Conservation (phyloP, 2,797 vertebrate genomes). For the Pseudopleuronectes americanus region DNA sequence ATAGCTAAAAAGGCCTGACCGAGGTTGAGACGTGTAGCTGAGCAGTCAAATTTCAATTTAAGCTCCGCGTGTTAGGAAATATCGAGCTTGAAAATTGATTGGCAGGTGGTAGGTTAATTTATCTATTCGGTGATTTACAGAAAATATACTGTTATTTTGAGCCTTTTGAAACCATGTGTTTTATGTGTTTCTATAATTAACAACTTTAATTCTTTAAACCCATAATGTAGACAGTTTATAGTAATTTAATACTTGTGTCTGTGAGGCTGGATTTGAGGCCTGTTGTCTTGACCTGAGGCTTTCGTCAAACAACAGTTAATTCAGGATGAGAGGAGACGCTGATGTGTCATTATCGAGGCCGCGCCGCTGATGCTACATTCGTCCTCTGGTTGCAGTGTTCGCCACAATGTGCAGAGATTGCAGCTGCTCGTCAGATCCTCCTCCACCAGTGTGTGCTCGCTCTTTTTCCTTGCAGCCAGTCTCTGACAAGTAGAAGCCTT, state of each 20-base stretch:
- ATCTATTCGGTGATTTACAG: background rate
- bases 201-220: background rate
- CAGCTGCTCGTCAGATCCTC: constrained; percentile 20
- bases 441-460: constrained; percentile 8
- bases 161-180: background rate
- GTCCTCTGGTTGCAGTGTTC: background rate
- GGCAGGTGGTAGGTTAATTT: constrained; percentile 18
- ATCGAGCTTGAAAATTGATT: constrained; percentile 10
- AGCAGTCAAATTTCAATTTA: constrained; percentile 26
- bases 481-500: constrained; percentile 15
- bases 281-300: background rate
- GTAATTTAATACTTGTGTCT: background rate
- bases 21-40: constrained; percentile 31
- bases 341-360: constrained; percentile 22
- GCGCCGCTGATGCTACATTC: constrained; percentile 26
- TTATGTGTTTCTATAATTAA: background rate
- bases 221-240: no score
- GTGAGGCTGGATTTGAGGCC: background rate
- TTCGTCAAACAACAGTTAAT: constrained; percentile 20
- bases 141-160: background rate
- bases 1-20: constrained; percentile 15
- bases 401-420: constrained; percentile 21
- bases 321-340: constrained; percentile 1
- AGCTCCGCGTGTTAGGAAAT: background rate
- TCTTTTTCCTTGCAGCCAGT: background rate